phyloP scores from a whole-genome alignment of 2,888 invertebrate species.

The Drosophila ezoana region DNA sequence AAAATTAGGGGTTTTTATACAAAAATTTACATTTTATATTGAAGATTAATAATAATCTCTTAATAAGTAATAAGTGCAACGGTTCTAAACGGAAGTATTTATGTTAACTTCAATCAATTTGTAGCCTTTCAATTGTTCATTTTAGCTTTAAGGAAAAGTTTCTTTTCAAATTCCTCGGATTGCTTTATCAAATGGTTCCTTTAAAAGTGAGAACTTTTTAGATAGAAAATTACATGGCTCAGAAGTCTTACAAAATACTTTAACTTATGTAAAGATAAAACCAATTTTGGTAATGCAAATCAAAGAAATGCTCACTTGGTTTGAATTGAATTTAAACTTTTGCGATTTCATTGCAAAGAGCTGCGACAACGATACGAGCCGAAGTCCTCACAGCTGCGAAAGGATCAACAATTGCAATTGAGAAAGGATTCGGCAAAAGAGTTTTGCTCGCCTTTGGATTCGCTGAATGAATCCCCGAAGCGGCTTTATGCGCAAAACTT shows the following conservation, averaged over 20 bases:
- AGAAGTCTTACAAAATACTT: neutral
- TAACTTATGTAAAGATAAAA: conserved; percentile 8
- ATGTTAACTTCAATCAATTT: no score
- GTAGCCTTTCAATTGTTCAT: neutral
- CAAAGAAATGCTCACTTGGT: conserved; percentile 33
- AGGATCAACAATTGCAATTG: conserved; percentile 82
- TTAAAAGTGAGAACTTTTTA: neutral
- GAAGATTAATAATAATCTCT: no score
- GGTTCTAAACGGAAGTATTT: no score
- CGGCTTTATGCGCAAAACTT: conserved; percentile 84
- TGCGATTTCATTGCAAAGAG: conserved; percentile 63
- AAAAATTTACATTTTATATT: no score
- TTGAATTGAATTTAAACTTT: conserved; percentile 72
- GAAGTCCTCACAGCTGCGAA: conserved; percentile 58
- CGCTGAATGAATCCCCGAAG: conserved; percentile 81
- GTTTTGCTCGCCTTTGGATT: conserved; percentile 67
- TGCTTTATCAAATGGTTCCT: neutral
- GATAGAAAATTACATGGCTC: neutral
- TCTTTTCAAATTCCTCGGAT: no score
- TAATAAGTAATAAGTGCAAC: no score
- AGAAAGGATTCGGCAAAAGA: conserved; percentile 75
- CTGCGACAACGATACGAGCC: conserved; percentile 51
- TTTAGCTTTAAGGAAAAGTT: neutral
- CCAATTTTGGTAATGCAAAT: conserved; percentile 43
- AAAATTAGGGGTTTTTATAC: neutral